Percentiles rank a stretch among this genome's conserved stretches.
Evolutionary conservation across 2,888 invertebrate species (phyloP).

Genomic region (Slavum lentiscoides): DNA sequence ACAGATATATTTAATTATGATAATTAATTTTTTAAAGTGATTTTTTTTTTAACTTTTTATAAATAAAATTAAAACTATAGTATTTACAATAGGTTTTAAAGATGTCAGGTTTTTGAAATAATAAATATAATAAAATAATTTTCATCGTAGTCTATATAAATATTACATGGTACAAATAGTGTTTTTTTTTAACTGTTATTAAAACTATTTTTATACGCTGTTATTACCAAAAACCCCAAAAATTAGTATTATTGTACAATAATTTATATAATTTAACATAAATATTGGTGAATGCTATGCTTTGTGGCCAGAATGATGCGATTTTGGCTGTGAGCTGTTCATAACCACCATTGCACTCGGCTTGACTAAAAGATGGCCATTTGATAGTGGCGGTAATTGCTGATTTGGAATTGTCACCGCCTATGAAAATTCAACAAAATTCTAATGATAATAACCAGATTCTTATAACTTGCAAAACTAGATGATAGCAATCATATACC

Average conservation of each 20-base stretch:
- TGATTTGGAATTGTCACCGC: constrained; percentile 51
- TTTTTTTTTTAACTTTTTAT: constrained; percentile 43
- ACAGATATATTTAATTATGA: constrained; percentile 51
- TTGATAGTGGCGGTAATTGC: constrained; percentile 43
- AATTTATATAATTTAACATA: constrained; percentile 49
- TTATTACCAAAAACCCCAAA: constrained; percentile 53
- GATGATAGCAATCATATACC: background rate
- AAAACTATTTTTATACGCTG: constrained; percentile 52
- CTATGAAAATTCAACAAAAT: background rate
- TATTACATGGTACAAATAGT: constrained; percentile 52
- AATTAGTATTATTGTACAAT: constrained; percentile 53
- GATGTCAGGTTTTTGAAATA: constrained; percentile 53
- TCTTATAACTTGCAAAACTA: too few species aligned
- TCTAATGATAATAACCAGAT: background rate
- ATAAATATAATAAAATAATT: constrained; percentile 53
- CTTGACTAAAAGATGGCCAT: constrained; percentile 52
- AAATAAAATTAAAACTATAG: constrained; percentile 53
- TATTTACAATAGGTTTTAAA: constrained; percentile 53
- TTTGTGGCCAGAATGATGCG: constrained; percentile 51
- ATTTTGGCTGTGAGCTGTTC: constrained; percentile 51
- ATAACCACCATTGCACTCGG: constrained; percentile 49
- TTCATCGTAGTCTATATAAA: constrained; percentile 51
- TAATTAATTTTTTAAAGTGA: constrained; percentile 50
- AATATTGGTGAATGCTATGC: constrained; percentile 48
- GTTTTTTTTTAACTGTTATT: constrained; percentile 48